Conservation (phyloP, 1,140 invertebrate genomes). For the Trypoxylus dichotomus region DNA sequence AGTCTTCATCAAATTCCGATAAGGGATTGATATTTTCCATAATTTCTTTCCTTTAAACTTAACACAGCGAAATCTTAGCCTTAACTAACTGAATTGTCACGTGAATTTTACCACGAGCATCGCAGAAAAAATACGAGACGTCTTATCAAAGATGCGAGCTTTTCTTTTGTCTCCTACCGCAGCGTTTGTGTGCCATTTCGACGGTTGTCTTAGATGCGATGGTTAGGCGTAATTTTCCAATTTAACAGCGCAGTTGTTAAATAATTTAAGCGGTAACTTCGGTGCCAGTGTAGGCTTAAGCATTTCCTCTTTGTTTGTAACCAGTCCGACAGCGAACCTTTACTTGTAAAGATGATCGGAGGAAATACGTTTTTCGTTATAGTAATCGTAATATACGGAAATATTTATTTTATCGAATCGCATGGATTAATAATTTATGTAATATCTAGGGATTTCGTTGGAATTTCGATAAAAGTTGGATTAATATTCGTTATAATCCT, state of each 20-base stretch:
- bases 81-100: neutral
- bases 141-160: neutral
- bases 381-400: too few species aligned
- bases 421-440: too few species aligned
- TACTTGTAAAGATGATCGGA: too few species aligned
- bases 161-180: neutral
- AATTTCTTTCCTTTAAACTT: neutral
- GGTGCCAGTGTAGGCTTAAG: neutral
- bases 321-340: too few species aligned
- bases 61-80: neutral
- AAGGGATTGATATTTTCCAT: conserved; percentile 25
- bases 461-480: too few species aligned
- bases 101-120: neutral
- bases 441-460: too few species aligned
- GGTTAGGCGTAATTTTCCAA: conserved; percentile 6
- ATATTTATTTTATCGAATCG: too few species aligned
- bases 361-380: too few species aligned
- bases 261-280: neutral
- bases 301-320: too few species aligned
- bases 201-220: neutral
- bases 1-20: conserved; percentile 1
- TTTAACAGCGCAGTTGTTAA: neutral
- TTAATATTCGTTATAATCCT: too few species aligned
- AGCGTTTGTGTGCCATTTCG: neutral
- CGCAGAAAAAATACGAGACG: too few species aligned